Evolutionary conservation across 2,888 invertebrate species (phyloP), one percentile per base, ranked within the genome.

Genomic region (Cremastinae sp.): DNA sequence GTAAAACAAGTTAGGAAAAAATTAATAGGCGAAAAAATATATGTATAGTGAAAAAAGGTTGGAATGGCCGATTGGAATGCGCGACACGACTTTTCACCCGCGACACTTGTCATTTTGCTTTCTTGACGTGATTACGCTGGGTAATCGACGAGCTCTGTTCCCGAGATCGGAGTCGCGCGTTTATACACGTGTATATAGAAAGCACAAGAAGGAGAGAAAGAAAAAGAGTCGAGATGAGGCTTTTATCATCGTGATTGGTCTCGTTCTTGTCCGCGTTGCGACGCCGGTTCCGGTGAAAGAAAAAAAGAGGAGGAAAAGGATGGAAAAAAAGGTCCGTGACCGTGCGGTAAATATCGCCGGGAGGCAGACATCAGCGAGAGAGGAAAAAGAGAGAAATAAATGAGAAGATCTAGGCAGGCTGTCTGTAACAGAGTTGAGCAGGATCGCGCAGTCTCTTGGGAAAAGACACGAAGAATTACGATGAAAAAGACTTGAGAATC

Each of bases 241-340:
- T 84, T 85, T 83, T 81, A 81, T 79, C 83, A 76, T 71, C 79
- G 86, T 86, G 86, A 87, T 87, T 86, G 85, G 84, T 86, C 84
- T 82, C 83, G 83, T 87, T 87, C 84, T 87, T 87, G 86, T 80
- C 83, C 85, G 83, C 83, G 83, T 83, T 80, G 83, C 76, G 78
- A 81, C 83, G 81, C 81, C 82, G 81, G 79, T 70, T 75, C 75
- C 51, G 79, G 56, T 70, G 68, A 74, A 73, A 64, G 62, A 71
- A 43, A 49, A 59, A n/a, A 36, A 38, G 20, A 34, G 1, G 1
- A 56, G 5, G 20, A 43, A 41, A n/a, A 28, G 2, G 28, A 28
- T 28, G 28, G 28, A 65, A 45, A 34, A 28, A 14, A 54, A 16
- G 36, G 8, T 36, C 53, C 74, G 62, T 74, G 74, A 62, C 56